These are phyloP conservation scores for Edolisoma coerulescens DNA, from an alignment of 2,113 vertebrate species.

Conservation along the genomic window DNA sequence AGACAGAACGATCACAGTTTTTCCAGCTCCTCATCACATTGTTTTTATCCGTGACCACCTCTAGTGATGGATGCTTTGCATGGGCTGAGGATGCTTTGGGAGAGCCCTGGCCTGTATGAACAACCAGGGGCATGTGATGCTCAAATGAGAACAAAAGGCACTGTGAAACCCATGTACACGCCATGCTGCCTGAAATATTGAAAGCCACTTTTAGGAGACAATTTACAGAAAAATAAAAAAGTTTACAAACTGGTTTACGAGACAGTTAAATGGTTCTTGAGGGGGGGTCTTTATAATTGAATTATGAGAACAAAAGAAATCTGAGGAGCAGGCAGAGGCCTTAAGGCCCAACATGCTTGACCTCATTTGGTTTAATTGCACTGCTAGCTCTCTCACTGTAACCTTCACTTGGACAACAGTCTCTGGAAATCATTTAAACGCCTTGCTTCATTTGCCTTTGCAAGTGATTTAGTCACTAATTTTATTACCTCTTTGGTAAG, in stretches of 20 bases:
- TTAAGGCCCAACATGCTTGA: conserved; percentile 45
- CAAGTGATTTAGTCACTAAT: conserved; percentile 49
- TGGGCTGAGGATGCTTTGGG: not conserved
- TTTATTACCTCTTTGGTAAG: conserved; percentile 47
- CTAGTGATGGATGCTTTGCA: not conserved
- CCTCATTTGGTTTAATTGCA: conserved; percentile 63
- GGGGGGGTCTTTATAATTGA: conserved; percentile 47
- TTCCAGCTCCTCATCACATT: not conserved
- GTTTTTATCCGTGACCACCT: not conserved
- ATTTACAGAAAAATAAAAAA: conserved; percentile 61
- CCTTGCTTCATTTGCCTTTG: conserved; percentile 47
- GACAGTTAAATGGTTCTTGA: conserved; percentile 42
- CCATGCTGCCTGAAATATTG: not conserved
- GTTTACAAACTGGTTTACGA: conserved; percentile 54
- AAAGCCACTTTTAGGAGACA: conserved; percentile 36
- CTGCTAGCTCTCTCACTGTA: conserved; percentile 32
- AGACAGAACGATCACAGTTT: accelerated
- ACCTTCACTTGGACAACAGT: conserved; percentile 36
- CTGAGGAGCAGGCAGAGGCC: conserved; percentile 51
- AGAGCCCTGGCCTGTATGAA: not conserved
- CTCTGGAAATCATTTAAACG: conserved; percentile 61
- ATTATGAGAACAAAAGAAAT: conserved; percentile 64
- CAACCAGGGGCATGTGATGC: accelerated
- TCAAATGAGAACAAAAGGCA: not conserved
- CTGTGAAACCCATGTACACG: accelerated